phyloP scores from a whole-genome alignment of 2,113 vertebrate species.

The Anhinga anhinga region DNA sequence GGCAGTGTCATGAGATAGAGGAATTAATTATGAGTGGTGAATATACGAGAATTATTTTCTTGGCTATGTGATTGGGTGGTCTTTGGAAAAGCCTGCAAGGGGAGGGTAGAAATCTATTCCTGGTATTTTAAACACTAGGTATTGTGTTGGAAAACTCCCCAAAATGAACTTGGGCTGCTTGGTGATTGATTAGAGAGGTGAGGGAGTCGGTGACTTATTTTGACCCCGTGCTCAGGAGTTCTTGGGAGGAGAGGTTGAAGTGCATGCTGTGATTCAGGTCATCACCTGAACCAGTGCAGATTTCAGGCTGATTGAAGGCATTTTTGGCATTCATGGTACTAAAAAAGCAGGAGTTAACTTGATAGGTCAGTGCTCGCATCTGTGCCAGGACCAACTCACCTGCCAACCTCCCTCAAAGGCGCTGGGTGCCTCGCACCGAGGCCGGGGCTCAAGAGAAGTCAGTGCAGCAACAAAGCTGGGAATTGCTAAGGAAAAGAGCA shows the following conservation, averaged over 20 bases:
- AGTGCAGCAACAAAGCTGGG: neutral
- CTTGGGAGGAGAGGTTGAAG: neutral
- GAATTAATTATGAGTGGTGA: neutral
- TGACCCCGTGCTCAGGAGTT: fast-evolving
- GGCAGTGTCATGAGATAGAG: neutral
- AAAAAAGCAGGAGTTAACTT: neutral
- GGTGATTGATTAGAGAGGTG: neutral
- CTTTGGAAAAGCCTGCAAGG: neutral
- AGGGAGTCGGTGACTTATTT: neutral
- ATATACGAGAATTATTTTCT: neutral
- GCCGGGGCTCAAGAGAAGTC: fast-evolving
- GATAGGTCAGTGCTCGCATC: neutral
- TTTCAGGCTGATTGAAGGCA: neutral
- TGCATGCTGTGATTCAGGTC: neutral
- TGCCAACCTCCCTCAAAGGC: neutral
- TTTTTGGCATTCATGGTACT: neutral
- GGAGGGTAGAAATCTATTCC: neutral
- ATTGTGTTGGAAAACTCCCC: neutral
- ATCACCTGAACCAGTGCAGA: fast-evolving
- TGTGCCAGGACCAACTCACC: neutral
- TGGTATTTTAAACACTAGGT: neutral
- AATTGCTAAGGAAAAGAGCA: neutral
- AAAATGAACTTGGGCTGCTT: neutral
- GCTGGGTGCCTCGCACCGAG: fast-evolving
- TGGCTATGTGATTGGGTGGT: neutral